Conservation (phyloP, 2,797 vertebrate genomes). For the Crocodylus rhombifer region DNA sequence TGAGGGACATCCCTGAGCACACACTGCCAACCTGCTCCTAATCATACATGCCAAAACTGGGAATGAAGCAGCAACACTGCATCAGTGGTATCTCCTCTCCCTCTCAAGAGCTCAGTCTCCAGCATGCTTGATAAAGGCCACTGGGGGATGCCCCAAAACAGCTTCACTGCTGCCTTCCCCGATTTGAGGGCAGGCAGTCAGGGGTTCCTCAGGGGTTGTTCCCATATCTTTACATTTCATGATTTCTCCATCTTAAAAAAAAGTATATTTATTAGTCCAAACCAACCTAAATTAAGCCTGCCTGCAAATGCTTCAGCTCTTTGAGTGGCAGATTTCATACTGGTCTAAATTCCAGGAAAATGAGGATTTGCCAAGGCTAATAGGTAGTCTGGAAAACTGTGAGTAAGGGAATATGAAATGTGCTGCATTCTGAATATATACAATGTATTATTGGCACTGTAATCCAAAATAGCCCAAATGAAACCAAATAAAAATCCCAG, state of each 20-base stretch:
- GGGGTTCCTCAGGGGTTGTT: too few relatives aligned
- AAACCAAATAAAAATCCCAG: constrained; percentile 22
- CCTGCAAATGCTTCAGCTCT: constrained; percentile 2
- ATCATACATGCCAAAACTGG: too few relatives aligned
- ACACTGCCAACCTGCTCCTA: too few relatives aligned
- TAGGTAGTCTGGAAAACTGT: constrained; percentile 22
- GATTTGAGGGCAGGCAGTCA: too few relatives aligned
- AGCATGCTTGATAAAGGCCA: too few relatives aligned
- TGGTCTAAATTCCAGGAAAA: constrained; percentile 31
- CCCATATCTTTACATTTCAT: not conserved
- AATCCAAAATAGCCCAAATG: not conserved
- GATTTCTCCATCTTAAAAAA: constrained; percentile 1
- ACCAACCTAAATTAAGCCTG: not conserved
- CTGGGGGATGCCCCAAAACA: too few relatives aligned
- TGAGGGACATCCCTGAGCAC: too few relatives aligned
- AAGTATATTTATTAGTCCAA: not conserved
- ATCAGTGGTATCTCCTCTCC: too few relatives aligned
- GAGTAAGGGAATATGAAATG: constrained; percentile 23
- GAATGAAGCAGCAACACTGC: too few relatives aligned
- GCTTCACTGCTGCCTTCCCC: too few relatives aligned
- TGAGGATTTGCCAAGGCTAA: not conserved
- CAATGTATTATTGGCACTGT: constrained; percentile 39
- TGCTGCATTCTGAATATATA: not conserved
- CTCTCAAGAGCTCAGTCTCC: too few relatives aligned
- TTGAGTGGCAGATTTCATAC: not conserved